These are phyloP conservation scores for Calliopsis andreniformis DNA, from an alignment of 1,140 invertebrate species.

Conservation along the genomic window DNA sequence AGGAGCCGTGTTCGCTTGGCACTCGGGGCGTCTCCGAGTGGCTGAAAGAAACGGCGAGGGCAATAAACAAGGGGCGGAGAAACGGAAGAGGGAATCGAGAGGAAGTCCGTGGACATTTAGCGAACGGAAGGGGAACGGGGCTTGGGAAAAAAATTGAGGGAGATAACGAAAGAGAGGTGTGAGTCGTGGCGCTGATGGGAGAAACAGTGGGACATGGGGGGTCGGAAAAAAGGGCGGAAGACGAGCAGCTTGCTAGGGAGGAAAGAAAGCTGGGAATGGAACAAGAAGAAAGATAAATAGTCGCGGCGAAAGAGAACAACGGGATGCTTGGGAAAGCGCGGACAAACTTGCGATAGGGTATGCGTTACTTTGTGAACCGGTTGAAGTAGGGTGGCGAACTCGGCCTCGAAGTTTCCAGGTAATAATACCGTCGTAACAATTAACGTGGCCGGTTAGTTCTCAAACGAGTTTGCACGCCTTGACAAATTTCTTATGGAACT, in stretches of 20 bases:
- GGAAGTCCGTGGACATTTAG: constrained; percentile 39
- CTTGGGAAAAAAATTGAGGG: constrained; percentile 14
- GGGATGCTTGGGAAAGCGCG: constrained; percentile 7
- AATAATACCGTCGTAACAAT: background rate
- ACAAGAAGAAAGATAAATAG: constrained; percentile 45
- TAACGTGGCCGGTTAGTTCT: background rate
- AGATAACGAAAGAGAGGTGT: background rate
- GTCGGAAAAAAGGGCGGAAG: constrained; percentile 11
- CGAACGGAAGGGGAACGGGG: constrained; percentile 3
- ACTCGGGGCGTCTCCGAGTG: no score
- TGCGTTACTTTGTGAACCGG: constrained; percentile 8
- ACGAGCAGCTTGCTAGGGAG: constrained; percentile 21
- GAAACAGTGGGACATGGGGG: constrained; percentile 1
- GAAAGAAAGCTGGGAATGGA: constrained; percentile 38
- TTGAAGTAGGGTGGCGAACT: background rate
- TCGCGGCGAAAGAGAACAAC: constrained; percentile 15
- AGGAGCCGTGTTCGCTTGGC: background rate
- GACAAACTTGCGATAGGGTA: background rate
- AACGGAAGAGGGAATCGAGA: background rate
- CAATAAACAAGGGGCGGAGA: constrained; percentile 27
- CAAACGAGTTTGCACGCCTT: background rate
- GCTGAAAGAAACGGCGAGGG: constrained; percentile 8
- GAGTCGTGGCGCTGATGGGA: constrained; percentile 32
- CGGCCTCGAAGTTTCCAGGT: background rate
- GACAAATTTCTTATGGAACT: background rate